phyloP scores from a whole-genome alignment of 1,140 invertebrate genomes.

The Zaprionus kolodkinae region DNA sequence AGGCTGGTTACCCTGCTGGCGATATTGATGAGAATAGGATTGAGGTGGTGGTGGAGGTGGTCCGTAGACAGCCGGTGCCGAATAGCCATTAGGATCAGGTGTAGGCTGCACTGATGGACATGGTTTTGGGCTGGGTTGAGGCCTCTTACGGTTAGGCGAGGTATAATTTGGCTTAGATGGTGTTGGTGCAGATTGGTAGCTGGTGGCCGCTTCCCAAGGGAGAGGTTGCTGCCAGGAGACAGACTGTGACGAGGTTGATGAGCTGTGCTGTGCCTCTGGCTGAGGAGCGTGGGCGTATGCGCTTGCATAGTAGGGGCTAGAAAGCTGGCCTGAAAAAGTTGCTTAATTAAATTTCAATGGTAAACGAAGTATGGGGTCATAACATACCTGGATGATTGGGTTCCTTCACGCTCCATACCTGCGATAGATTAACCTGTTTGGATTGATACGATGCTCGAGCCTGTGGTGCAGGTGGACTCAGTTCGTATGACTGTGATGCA shows the following conservation, averaged over 20 bases:
- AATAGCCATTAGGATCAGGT: conserved; percentile 3
- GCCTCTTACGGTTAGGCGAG: not conserved
- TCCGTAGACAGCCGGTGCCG: conserved; percentile 10
- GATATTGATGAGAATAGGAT: conserved; percentile 24
- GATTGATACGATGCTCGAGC: not conserved
- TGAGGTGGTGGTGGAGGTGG: conserved; percentile 1
- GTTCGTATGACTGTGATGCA: conserved; percentile 15
- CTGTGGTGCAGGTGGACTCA: not conserved
- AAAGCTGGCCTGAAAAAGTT: conserved; percentile 20
- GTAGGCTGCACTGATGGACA: not conserved
- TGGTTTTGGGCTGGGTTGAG: conserved; percentile 18
- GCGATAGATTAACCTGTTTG: conserved; percentile 35
- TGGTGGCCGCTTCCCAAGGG: conserved; percentile 52
- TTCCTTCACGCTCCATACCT: conserved; percentile 46
- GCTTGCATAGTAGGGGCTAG: conserved; percentile 14
- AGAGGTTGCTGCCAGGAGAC: conserved; percentile 54
- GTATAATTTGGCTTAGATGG: conserved; percentile 19
- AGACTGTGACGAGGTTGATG: not conserved
- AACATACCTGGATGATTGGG: conserved; percentile 41
- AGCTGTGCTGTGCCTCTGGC: conserved; percentile 7
- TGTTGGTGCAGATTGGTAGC: conserved; percentile 34
- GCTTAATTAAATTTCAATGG: too few relatives aligned
- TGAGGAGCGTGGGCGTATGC: conserved; percentile 44
- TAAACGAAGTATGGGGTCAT: not conserved
- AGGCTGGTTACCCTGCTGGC: not conserved